These are phyloP conservation scores for Ahaetulla prasina DNA, from an alignment of 2,113 vertebrate species.

Conservation along the genomic window DNA sequence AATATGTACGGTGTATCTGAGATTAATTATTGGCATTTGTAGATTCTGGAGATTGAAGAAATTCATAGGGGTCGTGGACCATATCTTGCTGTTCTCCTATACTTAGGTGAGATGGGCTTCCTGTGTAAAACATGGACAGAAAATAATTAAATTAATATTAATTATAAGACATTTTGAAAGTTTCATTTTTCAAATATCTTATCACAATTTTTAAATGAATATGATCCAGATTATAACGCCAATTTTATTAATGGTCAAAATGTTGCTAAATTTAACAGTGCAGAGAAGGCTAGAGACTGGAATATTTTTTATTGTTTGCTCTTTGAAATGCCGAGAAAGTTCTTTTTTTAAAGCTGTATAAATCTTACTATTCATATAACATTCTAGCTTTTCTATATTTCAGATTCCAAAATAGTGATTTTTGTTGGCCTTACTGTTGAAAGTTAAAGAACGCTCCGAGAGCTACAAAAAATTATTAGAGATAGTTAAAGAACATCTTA, in stretches of 20 bases:
- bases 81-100: constrained; percentile 89
- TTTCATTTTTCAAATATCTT: neutral
- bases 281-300: neutral
- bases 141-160: constrained; percentile 2
- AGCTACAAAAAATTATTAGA: neutral
- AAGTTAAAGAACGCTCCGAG: neutral
- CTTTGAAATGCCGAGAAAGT: neutral
- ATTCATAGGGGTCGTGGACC: constrained; percentile 91
- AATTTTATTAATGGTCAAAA: neutral
- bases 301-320: neutral
- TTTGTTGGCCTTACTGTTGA: neutral
- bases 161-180: neutral
- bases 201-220: neutral
- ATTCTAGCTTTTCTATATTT: neutral
- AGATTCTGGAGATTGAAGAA: constrained; percentile 91
- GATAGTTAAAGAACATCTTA: neutral
- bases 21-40: constrained; percentile 66
- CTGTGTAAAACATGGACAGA: constrained; percentile 56
- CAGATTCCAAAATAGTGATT: neutral
- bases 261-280: neutral
- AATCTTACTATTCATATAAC: neutral
- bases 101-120: constrained; percentile 88
- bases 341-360: neutral
- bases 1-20: neutral
- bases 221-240: neutral